Evolutionary conservation across 2,888 invertebrate species (phyloP), one percentile per base, ranked within the genome.

Genomic region (Lasius platythorax): DNA sequence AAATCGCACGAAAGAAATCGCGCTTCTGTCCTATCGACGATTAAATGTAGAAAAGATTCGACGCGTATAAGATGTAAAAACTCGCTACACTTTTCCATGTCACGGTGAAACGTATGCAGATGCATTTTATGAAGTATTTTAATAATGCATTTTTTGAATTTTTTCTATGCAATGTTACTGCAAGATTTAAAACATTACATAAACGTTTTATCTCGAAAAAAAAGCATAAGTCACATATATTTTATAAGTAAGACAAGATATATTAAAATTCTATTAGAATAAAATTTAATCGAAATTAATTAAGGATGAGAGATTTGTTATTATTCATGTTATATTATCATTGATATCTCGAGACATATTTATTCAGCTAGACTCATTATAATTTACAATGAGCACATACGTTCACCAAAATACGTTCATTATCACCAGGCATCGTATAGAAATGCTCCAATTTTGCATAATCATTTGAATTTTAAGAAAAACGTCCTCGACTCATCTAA

Each of bases 11-110:
- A 68, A 70, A 53, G 75, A 79, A 85, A 66, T 82, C 53, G 75
- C 75, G 70, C 70, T 67, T 79, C 67, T 63, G 78, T 67, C 33
- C 79, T 46, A 68, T 70, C 70, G 61, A 61, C 72, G 79, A 81
- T 72, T 72, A 61, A 72, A 81, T 72, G 61, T 46, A 61, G 61
- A 81, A 46, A 37, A 46, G 53, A 56, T 68, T 68, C 53, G 68
- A 61, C 30, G 61, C 12, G 18, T 5, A 2, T 53, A n/a, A n/a
- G n/a, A n/a, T n/a, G n/a, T n/a, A n/a, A n/a, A n/a, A n/a, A 23
- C 23, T 63, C 33, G 72, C 68, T n/a, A 30, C 11, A 37, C 23
- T 79, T 79, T 70, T 43, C 33, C 70, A 43, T 30, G 56, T 68
- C 15, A 46, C 43, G 18, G 15, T 11, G 43, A 58, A 58, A 33